Evolutionary conservation across 2,797 vertebrate genomes (phyloP).

Genomic region (Xerus rutilus): DNA sequence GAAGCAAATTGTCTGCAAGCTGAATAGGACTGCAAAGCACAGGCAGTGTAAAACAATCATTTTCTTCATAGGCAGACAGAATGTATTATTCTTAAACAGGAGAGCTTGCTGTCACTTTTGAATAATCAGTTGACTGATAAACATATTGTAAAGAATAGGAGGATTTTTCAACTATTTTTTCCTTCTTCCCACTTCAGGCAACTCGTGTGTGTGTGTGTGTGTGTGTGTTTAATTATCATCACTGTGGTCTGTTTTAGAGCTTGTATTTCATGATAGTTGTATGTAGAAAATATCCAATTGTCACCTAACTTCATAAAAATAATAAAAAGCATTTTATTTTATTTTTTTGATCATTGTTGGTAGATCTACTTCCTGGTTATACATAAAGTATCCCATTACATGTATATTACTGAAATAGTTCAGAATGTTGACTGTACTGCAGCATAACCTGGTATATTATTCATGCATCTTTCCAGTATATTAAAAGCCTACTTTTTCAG

Average conservation of each 20-base stretch:
- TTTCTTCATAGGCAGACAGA: conserved; percentile 83
- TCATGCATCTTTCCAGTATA: conserved; percentile 29
- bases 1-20: conserved; percentile 81
- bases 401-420: not conserved
- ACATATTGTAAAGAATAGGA: conserved; percentile 79
- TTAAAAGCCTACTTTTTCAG: conserved; percentile 9
- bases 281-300: not conserved
- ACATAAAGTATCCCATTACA: not conserved
- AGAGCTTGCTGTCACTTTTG: conserved; percentile 80
- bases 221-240: not conserved
- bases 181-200: conserved; percentile 71
- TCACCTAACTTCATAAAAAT: not conserved
- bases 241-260: conserved; percentile 62
- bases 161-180: conserved; percentile 69
- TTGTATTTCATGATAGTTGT: not conserved
- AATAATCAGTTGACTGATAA: conserved; percentile 77
- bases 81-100: conserved; percentile 80
- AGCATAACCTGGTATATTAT: not conserved
- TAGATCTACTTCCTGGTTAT: not conserved
- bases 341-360: not conserved
- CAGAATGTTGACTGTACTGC: not conserved
- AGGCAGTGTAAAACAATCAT: conserved; percentile 81
- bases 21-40: conserved; percentile 68
- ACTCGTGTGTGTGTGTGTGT: conserved; percentile 15
- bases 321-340: not conserved